phyloP scores from a whole-genome alignment of 2,888 invertebrate genomes.

The Operophtera brumata region DNA sequence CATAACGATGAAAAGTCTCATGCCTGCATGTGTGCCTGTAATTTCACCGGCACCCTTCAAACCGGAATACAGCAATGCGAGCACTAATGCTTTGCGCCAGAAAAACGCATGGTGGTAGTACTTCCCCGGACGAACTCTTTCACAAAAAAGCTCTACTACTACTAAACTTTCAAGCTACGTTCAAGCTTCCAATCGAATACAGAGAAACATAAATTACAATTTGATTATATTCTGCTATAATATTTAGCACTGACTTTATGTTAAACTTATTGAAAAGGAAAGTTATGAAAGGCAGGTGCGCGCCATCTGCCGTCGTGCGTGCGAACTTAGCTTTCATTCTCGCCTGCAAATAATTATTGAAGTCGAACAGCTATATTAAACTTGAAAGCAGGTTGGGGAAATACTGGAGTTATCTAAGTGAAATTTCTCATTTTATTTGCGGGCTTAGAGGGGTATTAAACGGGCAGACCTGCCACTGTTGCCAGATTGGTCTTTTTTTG shows the following conservation, averaged over 20 bases:
- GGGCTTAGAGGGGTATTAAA: constrained; percentile 1
- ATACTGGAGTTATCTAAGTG: constrained; percentile 36
- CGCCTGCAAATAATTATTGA: constrained; percentile 50
- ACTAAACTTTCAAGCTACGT: neutral
- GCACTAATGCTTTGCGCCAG: too few species aligned
- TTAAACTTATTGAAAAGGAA: constrained; percentile 65
- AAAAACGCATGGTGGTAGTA: too few species aligned
- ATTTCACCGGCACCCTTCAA: too few species aligned
- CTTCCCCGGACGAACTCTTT: too few species aligned
- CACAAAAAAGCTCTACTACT: too few species aligned
- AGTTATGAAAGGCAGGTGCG: constrained; percentile 59
- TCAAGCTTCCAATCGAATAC: constrained; percentile 5
- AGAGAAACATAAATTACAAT: constrained; percentile 40
- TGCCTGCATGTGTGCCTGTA: too few species aligned
- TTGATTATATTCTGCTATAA: constrained; percentile 37
- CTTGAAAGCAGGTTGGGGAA: constrained; percentile 34
- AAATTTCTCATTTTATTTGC: constrained; percentile 35
- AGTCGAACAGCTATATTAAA: constrained; percentile 41
- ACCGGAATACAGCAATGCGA: too few species aligned
- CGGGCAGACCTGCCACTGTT: neutral
- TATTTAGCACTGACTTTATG: constrained; percentile 35
- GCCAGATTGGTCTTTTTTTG: neutral
- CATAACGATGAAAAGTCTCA: too few species aligned
- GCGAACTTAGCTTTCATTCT: constrained; percentile 48
- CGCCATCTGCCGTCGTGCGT: constrained; percentile 50